Conservation (phyloP, 2,113 vertebrate genomes). For the Numenius arquata region DNA sequence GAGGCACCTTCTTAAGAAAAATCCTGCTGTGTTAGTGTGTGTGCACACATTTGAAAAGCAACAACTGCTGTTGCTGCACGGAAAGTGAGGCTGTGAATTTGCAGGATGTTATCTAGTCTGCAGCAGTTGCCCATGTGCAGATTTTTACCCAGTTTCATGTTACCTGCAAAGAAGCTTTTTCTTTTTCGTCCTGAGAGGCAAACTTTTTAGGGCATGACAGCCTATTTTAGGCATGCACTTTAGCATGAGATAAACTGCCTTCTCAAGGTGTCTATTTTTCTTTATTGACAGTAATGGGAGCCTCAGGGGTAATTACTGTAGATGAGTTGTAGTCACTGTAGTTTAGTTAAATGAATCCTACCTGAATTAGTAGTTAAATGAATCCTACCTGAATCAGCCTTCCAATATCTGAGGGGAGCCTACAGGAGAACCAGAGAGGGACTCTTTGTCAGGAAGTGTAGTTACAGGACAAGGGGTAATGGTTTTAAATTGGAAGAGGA, state of each 20-base stretch:
- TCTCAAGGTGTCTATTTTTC: neutral
- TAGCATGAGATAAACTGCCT: neutral
- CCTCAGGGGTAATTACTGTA: neutral
- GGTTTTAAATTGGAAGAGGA: no score
- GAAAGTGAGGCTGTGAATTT: neutral
- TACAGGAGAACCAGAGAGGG: no score
- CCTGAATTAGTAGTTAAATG: no score
- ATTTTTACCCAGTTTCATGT: neutral
- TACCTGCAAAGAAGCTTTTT: neutral
- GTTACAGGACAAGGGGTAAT: no score
- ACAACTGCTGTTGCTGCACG: neutral
- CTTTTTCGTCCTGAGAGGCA: neutral
- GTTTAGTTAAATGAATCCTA: neutral
- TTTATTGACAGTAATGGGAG: conserved; percentile 16
- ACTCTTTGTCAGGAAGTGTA: no score
- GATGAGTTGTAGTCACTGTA: neutral
- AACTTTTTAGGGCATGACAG: neutral
- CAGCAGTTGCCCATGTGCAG: neutral
- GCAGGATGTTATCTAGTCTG: neutral
- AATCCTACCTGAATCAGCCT: no score
- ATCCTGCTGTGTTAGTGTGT: neutral
- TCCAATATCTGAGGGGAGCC: no score
- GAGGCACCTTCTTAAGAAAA: neutral
- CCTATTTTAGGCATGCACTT: neutral
- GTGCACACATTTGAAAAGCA: neutral